Percentiles rank a stretch among this genome's conserved stretches.
Conservation (phyloP, 2,113 vertebrate species). For the Carassius auratus region DNA sequence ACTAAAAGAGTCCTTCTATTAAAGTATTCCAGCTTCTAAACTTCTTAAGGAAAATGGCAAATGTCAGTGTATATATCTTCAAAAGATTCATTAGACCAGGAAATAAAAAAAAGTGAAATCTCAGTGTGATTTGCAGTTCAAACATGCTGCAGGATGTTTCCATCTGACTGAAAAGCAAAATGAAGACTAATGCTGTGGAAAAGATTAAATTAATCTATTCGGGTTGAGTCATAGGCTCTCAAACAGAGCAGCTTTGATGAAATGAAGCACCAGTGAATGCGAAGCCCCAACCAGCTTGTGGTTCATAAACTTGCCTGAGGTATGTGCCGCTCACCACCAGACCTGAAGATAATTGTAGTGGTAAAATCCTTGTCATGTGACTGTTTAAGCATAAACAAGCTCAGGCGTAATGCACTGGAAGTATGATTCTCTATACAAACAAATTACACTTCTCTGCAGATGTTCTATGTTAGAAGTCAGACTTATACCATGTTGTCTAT, state of each 20-base stretch:
- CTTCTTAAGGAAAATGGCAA: background rate
- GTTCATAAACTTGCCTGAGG: conserved; percentile 26
- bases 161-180: conserved; percentile 1
- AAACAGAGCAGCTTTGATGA: background rate
- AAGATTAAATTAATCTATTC: conserved; percentile 1
- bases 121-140: background rate
- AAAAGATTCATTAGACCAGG: background rate
- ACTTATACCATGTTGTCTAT: background rate
- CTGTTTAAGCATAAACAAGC: background rate
- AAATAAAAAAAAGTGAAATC: background rate
- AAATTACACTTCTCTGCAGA: background rate
- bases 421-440: background rate
- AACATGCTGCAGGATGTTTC: background rate
- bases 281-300: background rate
- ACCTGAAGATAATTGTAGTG: background rate
- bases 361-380: conserved; percentile 6
- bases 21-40: background rate
- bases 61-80: background rate
- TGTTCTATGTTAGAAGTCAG: background rate
- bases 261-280: background rate
- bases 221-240: background rate
- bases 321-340: conserved; percentile 1
- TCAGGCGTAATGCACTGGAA: background rate
- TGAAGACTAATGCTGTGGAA: conserved; percentile 24
- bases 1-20: background rate